phyloP scores from a whole-genome alignment of 2,113 vertebrate genomes.

The Oncorhynchus gorbuscha region DNA sequence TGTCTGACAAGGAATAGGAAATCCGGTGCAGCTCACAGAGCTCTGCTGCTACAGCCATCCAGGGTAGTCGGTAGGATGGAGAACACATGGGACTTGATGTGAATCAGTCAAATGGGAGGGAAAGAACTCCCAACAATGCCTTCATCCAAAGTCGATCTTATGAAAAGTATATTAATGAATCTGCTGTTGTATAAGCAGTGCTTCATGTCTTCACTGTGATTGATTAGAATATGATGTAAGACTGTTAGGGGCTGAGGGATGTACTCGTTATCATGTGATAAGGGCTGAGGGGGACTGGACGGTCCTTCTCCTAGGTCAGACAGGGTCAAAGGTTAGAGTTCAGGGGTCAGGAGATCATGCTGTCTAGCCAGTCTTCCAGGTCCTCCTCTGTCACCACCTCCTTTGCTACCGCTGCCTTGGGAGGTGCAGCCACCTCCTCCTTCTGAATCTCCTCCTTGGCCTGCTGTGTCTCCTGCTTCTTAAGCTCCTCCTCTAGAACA shows the following conservation, averaged over 20 bases:
- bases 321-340: not conserved
- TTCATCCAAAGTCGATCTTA: not conserved
- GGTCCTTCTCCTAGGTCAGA: not conserved
- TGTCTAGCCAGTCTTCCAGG: conserved; percentile 84
- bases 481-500: not conserved
- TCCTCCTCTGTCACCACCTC: conserved; percentile 85
- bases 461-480: conserved; percentile 11
- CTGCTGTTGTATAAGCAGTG: not conserved
- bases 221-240: too few species aligned
- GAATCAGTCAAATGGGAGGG: not conserved
- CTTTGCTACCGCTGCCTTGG: conserved; percentile 26
- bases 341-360: conserved; percentile 85
- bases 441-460: not conserved
- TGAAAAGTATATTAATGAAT: not conserved
- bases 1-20: not conserved
- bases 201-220: not conserved
- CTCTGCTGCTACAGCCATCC: not conserved
- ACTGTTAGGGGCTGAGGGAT: too few species aligned
- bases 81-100: not conserved
- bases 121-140: not conserved
- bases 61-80: not conserved
- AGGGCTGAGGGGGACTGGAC: too few species aligned
- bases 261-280: not conserved
- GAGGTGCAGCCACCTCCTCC: not conserved
- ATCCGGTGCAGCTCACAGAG: not conserved